phyloP scores from a whole-genome alignment of 2,888 invertebrate genomes.

The Philonicus albiceps region DNA sequence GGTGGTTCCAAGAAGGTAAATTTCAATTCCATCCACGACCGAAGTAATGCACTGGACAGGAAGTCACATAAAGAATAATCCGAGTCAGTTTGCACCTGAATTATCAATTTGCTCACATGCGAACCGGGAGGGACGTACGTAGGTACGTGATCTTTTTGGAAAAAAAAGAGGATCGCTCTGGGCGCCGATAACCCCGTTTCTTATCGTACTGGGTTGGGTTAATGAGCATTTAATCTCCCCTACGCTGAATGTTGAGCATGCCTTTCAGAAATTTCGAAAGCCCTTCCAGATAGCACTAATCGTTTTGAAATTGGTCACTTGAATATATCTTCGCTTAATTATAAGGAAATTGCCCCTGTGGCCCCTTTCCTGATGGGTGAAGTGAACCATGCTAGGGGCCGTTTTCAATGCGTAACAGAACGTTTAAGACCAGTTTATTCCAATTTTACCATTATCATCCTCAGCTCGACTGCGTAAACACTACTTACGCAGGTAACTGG shows the following conservation, averaged over 20 bases:
- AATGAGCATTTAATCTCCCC: slow-evolving; percentile 32
- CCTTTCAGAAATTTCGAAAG: slow-evolving; percentile 19
- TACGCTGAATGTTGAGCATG: background rate
- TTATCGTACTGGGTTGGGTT: slow-evolving; percentile 3
- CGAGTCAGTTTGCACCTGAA: slow-evolving; percentile 20
- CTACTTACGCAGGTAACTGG: background rate
- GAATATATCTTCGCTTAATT: slow-evolving; percentile 18
- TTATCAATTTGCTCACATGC: background rate
- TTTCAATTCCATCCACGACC: slow-evolving; percentile 14
- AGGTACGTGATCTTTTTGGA: background rate
- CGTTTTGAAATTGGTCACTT: slow-evolving; percentile 37
- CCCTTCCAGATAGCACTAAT: slow-evolving; percentile 34
- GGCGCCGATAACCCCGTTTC: slow-evolving; percentile 4
- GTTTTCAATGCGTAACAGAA: background rate
- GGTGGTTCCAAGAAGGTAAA: background rate
- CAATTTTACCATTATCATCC: slow-evolving; percentile 23
- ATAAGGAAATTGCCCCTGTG: slow-evolving; percentile 26
- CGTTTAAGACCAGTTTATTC: slow-evolving; percentile 9
- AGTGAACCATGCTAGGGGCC: slow-evolving; percentile 13
- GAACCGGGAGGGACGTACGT: background rate
- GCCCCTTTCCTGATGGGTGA: slow-evolving; percentile 8
- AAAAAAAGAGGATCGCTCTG: background rate
- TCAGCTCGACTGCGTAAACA: background rate
- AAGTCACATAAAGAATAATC: slow-evolving; percentile 1
- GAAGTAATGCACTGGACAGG: slow-evolving; percentile 28